Evolutionary conservation across 2,888 invertebrate species (phyloP).

Genomic region (Parnassius orleans): DNA sequence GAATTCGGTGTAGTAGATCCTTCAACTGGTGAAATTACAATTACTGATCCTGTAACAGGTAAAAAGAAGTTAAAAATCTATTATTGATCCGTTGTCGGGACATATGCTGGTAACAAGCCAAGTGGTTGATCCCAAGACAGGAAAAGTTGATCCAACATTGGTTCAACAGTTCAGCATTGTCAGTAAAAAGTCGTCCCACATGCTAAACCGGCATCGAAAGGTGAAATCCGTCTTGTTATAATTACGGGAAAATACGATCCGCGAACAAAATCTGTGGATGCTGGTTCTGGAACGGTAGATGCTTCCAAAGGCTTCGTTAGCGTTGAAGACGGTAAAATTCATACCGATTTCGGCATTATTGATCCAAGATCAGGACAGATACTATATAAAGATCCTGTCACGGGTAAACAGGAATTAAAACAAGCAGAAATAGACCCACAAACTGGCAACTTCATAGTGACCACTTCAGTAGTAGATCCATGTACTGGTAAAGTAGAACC

Average conservation of each 20-base stretch:
- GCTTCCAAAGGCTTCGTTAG: conserved; percentile 77
- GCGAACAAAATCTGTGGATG: conserved; percentile 80
- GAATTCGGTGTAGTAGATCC: conserved; percentile 85
- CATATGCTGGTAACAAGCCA: conserved; percentile 80
- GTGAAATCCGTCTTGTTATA: conserved; percentile 68
- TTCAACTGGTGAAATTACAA: conserved; percentile 77
- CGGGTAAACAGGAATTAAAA: conserved; percentile 83
- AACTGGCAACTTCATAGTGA: conserved; percentile 81
- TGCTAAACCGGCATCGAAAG: conserved; percentile 61
- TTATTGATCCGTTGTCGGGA: conserved; percentile 78
- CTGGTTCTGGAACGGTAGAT: conserved; percentile 76
- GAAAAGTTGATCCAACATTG: conserved; percentile 81
- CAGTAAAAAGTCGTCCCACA: conserved; percentile 67
- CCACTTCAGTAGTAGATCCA: conserved; percentile 80
- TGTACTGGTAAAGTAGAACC: conserved; percentile 82
- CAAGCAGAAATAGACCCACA: conserved; percentile 82
- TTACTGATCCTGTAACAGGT: conserved; percentile 70
- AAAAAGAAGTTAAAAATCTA: conserved; percentile 80
- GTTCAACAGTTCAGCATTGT: conserved; percentile 74
- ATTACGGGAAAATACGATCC: conserved; percentile 81
- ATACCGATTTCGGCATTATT: conserved; percentile 81
- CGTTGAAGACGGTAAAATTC: conserved; percentile 78
- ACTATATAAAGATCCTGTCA: conserved; percentile 80
- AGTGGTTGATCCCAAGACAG: conserved; percentile 80
- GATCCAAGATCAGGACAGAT: conserved; percentile 82